phyloP scores from a whole-genome alignment of 2,797 vertebrate species.

The Lagorchestes hirsutus region DNA sequence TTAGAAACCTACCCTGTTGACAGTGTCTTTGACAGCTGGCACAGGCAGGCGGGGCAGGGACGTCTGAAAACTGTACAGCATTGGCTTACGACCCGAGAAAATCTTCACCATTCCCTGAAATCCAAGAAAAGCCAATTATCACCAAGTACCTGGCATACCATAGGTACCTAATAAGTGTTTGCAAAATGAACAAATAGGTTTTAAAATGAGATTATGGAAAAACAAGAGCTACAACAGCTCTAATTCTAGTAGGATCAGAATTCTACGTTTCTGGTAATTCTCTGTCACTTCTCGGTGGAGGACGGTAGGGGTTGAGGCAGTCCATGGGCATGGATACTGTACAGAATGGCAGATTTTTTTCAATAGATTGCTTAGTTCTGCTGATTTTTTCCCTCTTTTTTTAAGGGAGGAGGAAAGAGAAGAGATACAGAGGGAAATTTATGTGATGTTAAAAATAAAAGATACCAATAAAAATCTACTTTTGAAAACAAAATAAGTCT shows the following conservation, averaged over 20 bases:
- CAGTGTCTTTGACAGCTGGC: constrained; percentile 92
- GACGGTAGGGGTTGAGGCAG: background rate
- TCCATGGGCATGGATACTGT: background rate
- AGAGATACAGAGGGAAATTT: background rate
- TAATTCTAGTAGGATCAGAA: background rate
- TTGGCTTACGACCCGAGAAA: constrained; percentile 96
- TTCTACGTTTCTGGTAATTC: background rate
- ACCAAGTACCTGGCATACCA: background rate
- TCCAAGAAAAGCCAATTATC: background rate
- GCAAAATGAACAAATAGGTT: background rate
- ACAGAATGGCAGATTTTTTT: background rate
- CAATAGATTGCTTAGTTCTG: background rate
- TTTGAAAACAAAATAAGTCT: background rate
- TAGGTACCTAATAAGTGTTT: background rate
- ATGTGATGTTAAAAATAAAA: background rate
- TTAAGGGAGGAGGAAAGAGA: background rate
- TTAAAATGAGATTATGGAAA: background rate
- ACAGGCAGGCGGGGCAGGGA: constrained; percentile 94
- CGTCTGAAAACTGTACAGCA: constrained; percentile 98
- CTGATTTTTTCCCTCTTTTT: background rate
- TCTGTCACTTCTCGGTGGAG: background rate
- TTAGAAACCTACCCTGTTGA: constrained; percentile 84
- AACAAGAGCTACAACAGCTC: background rate
- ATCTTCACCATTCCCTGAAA: constrained; percentile 90
- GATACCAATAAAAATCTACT: background rate